Base-by-base conservation (phyloP, 2,113 vertebrate species). In the Dasyurus viverrinus region DNA sequence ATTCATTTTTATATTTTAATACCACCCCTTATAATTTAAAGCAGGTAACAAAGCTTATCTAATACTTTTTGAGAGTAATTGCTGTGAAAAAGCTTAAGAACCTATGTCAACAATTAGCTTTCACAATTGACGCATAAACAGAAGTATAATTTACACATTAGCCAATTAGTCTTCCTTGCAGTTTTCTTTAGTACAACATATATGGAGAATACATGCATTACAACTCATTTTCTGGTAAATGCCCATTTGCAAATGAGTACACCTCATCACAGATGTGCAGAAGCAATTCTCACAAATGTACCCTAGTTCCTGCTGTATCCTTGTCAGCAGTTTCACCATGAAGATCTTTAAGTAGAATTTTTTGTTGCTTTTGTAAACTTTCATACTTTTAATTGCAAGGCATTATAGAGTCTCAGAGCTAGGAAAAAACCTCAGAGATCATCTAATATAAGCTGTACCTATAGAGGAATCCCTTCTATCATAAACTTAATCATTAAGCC, bases 101-200 rank as follows among this genome's bases (percentile, higher is more conserved):
- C 91, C 54, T 95, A 55, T 48, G 46, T 55, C 57, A 91, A 95
- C 94, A 95, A 92, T 97, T 94, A 96, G 76, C 57, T 94, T 24
- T 93, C 50, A 89, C 60, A 93, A 95, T 94, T 93, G 92, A 55
- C 94, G 84, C 96, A 48, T 95, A 97, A 96, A 94, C 94, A 97
- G 96, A 97, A 97, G 95, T 96, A 54, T 93, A 95, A 96, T 93
- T 96, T 76, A 93, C 93, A 92, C 94, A 95, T 93, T 90, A 53
- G 27, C 60, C 42, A 42, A 76, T 76, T 16, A 9, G 97, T 95
- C 36, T 9, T 84, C 92, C 54, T 50, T 94, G 54, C 91, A 50
- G 68, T 93, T 53, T 92, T 91, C 50, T 55, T 95, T 46, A 94
- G 91, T 84, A 48, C 9, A 30, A 76, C 76, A 54, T 93, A 93